A percentile compares a stretch with the other conserved stretches of the same genome.
phyloP scores from a whole-genome alignment of 2,113 vertebrate genomes.

The Pristiophorus japonicus region DNA sequence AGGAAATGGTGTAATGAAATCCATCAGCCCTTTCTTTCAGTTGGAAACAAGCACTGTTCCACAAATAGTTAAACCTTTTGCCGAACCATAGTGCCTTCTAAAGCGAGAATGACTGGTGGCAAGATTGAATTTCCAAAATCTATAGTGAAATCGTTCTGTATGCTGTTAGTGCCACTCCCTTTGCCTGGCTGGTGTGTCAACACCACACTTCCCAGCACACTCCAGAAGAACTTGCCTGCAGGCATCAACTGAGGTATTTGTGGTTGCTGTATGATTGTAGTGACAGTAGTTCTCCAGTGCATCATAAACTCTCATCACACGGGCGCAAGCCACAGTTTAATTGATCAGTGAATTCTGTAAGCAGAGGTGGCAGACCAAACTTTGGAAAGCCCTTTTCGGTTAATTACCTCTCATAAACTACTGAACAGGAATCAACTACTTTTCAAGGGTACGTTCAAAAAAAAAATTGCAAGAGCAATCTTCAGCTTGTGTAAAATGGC shows the following conservation, averaged over 20 bases:
- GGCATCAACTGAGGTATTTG: not conserved
- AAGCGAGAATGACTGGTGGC: not conserved
- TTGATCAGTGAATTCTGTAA: too few species aligned
- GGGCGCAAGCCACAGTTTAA: not conserved
- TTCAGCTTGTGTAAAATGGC: not conserved
- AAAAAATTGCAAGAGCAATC: not conserved
- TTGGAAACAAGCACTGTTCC: not conserved
- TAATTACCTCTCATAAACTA: not conserved
- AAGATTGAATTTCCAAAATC: not conserved
- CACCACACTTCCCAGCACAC: not conserved
- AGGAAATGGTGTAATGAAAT: not conserved
- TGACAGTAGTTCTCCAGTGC: too few species aligned
- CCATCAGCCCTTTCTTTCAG: not conserved
- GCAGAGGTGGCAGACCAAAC: too few species aligned
- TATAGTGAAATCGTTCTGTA: not conserved
- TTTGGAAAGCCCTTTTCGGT: not conserved
- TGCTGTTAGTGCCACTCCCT: not conserved
- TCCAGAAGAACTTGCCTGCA: not conserved
- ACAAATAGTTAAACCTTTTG: not conserved
- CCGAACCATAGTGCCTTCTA: not conserved
- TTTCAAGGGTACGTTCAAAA: not conserved
- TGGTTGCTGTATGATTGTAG: conserved; percentile 1
- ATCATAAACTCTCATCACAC: not conserved
- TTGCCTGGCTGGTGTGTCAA: not conserved
- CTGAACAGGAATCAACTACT: not conserved